Conservation (phyloP, 2,888 invertebrate genomes). For the Seladonia tumulorum region DNA sequence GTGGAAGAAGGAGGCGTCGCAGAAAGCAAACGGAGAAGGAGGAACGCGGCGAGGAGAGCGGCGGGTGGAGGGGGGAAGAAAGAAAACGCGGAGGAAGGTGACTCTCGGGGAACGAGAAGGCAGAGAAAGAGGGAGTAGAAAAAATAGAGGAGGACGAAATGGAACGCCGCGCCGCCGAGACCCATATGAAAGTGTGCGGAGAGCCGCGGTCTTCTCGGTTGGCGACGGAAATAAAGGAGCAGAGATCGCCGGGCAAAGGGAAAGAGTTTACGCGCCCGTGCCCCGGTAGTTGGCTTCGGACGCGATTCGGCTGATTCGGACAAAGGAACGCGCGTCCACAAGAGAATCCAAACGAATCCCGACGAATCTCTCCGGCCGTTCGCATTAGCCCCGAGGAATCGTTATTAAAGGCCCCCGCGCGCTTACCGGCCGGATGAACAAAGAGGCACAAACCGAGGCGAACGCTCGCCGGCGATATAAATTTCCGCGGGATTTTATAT, state of each 20-base stretch:
- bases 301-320: not conserved
- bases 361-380: not conserved
- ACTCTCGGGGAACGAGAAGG: slow-evolving; percentile 46
- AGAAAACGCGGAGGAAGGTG: slow-evolving; percentile 49
- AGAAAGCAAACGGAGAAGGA: slow-evolving; percentile 36
- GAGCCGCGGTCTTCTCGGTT: not conserved
- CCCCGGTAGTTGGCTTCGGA: not conserved
- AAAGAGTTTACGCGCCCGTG: slow-evolving; percentile 16
- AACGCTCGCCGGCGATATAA: not conserved
- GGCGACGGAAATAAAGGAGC: slow-evolving; percentile 43
- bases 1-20: slow-evolving; percentile 59
- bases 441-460: not conserved
- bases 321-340: not conserved
- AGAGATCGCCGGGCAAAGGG: slow-evolving; percentile 24
- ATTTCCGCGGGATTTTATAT: slow-evolving; percentile 1
- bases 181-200: slow-evolving; percentile 4
- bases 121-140: not conserved
- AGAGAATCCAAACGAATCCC: slow-evolving; percentile 4
- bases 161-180: not conserved
- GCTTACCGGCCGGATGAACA: not conserved
- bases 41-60: slow-evolving; percentile 21
- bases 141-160: not conserved
- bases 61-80: slow-evolving; percentile 24
- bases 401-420: not conserved
- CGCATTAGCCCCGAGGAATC: slow-evolving; percentile 2